phyloP scores from a whole-genome alignment of 2,113 vertebrate genomes.

The Alectura lathami region DNA sequence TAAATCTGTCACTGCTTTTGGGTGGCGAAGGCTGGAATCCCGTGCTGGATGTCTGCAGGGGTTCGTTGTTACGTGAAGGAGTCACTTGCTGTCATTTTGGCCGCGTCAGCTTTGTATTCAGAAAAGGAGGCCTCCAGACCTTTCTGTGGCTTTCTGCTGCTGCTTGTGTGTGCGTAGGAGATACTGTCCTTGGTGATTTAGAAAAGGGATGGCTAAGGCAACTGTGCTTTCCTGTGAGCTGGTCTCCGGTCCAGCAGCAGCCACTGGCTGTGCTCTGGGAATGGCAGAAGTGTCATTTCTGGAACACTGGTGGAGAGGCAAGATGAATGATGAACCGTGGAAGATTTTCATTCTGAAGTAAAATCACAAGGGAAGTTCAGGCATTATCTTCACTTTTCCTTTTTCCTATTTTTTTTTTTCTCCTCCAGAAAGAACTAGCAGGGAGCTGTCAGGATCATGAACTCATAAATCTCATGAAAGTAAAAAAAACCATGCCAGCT shows the following conservation, averaged over 20 bases:
- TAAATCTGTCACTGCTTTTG: neutral
- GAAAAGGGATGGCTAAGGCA: neutral
- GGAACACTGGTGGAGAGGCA: neutral
- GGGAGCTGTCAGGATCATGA: constrained; percentile 37
- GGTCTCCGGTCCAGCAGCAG: neutral
- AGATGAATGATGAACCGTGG: neutral
- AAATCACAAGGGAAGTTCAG: neutral
- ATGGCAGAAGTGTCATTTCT: neutral
- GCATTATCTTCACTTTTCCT: neutral
- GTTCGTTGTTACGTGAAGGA: neutral
- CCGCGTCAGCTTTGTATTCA: neutral
- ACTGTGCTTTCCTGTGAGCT: neutral
- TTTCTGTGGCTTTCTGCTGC: neutral
- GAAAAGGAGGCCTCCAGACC: neutral
- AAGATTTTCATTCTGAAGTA: neutral
- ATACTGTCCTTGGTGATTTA: neutral
- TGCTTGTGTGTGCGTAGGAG: neutral
- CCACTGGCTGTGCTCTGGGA: neutral
- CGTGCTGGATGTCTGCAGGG: neutral
- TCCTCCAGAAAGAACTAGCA: neutral
- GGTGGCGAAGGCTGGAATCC: neutral
- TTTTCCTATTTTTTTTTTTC: neutral
- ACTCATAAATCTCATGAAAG: constrained; percentile 11
- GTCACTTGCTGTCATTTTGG: neutral
- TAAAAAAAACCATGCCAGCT: neutral